A percentile compares a stretch with the other conserved stretches of the same genome.
phyloP scores from a whole-genome alignment of 2,888 invertebrate species.

The Odontomyia ornata region DNA sequence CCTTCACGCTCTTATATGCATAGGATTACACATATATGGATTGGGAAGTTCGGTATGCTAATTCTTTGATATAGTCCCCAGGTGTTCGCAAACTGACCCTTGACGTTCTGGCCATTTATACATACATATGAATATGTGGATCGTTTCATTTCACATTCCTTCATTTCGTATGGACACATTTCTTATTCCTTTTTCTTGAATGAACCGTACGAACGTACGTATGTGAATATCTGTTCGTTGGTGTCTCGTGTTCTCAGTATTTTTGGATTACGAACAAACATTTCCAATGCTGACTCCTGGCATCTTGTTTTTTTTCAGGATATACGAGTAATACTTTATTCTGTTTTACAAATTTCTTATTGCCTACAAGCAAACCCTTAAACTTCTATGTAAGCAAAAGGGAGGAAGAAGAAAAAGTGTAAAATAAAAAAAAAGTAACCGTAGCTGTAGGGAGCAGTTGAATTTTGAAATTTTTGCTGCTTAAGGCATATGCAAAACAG shows the following conservation, averaged over 20 bases:
- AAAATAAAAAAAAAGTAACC: no score
- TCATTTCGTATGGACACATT: background rate
- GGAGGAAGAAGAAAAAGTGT: background rate
- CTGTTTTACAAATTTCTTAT: background rate
- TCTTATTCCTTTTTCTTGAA: background rate
- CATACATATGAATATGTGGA: slow-evolving; percentile 6
- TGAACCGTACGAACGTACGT: no score
- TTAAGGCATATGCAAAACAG: slow-evolving; percentile 27
- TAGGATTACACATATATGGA: slow-evolving; percentile 8
- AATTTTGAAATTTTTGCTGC: slow-evolving; percentile 9
- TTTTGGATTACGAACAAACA: background rate
- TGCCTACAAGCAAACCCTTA: background rate
- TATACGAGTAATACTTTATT: background rate
- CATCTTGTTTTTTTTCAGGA: background rate
- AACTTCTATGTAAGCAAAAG: background rate
- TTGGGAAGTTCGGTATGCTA: slow-evolving; percentile 28
- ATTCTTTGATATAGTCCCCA: slow-evolving; percentile 27
- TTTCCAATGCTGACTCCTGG: background rate
- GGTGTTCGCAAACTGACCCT: slow-evolving; percentile 42
- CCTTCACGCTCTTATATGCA: background rate
- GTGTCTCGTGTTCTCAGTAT: background rate
- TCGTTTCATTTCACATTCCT: slow-evolving; percentile 11
- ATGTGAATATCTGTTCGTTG: background rate
- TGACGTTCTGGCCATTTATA: slow-evolving; percentile 6
- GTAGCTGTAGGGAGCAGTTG: background rate